phyloP scores from a whole-genome alignment of 2,888 invertebrate genomes.

The Cephalotes varians region DNA sequence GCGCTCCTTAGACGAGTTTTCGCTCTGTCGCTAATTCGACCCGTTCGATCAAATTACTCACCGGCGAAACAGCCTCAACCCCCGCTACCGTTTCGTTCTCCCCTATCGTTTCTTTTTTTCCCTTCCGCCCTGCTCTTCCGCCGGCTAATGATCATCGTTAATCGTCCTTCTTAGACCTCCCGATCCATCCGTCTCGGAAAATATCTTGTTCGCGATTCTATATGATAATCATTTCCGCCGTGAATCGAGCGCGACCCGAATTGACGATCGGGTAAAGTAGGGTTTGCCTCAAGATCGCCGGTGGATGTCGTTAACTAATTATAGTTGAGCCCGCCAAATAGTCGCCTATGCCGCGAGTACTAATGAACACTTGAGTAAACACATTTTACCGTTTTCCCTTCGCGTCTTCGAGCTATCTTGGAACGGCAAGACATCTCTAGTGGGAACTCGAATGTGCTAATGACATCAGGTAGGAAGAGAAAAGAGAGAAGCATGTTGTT shows the following conservation, averaged over 20 bases:
- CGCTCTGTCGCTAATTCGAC: constrained; percentile 74
- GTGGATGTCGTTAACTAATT: constrained; percentile 56
- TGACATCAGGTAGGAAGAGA: constrained; percentile 27
- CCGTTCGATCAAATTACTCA: constrained; percentile 73
- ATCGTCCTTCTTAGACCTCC: constrained; percentile 66
- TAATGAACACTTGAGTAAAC: constrained; percentile 56
- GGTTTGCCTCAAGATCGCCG: constrained; percentile 30
- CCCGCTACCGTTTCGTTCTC: constrained; percentile 11
- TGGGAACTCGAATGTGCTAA: constrained; percentile 46
- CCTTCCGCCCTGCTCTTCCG: constrained; percentile 53
- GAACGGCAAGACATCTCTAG: constrained; percentile 36
- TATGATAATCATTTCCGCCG: constrained; percentile 57
- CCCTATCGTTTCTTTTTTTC: constrained; percentile 54
- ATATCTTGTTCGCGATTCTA: constrained; percentile 58
- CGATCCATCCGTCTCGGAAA: constrained; percentile 50
- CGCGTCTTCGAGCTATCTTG: constrained; percentile 46
- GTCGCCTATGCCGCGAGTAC: constrained; percentile 44
- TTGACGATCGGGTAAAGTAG: constrained; percentile 14
- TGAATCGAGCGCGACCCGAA: constrained; percentile 28
- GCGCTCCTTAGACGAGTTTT: constrained; percentile 72
- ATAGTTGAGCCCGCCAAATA: constrained; percentile 54
- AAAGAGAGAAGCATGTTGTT: constrained; percentile 21
- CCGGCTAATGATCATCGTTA: constrained; percentile 68
- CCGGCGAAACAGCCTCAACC: constrained; percentile 63
- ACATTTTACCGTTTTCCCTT: constrained; percentile 55